These are phyloP conservation scores for Calliphora vomitoria DNA, from an alignment of 2,888 invertebrate species.

Conservation along the genomic window DNA sequence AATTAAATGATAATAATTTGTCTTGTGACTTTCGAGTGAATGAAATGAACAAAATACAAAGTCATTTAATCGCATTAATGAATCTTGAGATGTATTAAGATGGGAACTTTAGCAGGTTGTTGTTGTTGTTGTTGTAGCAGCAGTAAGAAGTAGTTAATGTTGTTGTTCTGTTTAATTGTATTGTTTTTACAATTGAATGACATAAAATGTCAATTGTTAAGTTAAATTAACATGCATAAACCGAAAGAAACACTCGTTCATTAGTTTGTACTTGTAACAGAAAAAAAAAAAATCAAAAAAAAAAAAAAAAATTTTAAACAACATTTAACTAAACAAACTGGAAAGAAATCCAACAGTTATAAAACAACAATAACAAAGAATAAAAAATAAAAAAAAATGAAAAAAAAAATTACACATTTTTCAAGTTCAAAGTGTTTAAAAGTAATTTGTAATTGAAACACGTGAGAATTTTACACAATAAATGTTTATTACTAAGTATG, in stretches of 20 bases:
- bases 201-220: conserved; percentile 74
- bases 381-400: conserved; percentile 5
- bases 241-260: conserved; percentile 44
- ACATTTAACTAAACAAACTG: conserved; percentile 45
- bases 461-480: conserved; percentile 71
- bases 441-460: conserved; percentile 74
- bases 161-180: conserved; percentile 61
- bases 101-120: conserved; percentile 31
- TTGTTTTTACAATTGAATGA: conserved; percentile 72
- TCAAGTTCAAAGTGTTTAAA: conserved; percentile 74
- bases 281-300: background rate
- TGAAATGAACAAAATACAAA: conserved; percentile 27
- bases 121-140: conserved; percentile 38
- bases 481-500: conserved; percentile 33
- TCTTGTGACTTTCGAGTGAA: conserved; percentile 53
- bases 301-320: conserved; percentile 20
- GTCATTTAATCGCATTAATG: conserved; percentile 47
- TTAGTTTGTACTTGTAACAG: conserved; percentile 10
- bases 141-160: conserved; percentile 15
- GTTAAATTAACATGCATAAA: conserved; percentile 66
- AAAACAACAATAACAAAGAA: background rate
- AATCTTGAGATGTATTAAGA: conserved; percentile 48
- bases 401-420: conserved; percentile 58
- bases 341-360: conserved; percentile 48
- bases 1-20: conserved; percentile 22